These are phyloP conservation scores for Peromyscus polionotus DNA, from an alignment of 2,113 vertebrate species.

Conservation along the genomic window DNA sequence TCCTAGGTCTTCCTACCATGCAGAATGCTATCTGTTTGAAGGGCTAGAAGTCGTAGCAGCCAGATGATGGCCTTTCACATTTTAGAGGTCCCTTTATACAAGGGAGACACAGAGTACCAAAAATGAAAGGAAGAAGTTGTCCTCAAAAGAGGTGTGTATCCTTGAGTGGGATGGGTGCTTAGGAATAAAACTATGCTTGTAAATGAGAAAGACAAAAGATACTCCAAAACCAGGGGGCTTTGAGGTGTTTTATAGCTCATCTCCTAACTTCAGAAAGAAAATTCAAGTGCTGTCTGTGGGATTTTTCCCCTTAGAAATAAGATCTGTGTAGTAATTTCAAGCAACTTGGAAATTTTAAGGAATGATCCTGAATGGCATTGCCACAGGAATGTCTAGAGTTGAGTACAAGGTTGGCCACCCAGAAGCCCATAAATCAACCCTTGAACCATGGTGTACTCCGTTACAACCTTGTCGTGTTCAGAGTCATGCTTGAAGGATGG, in stretches of 20 bases:
- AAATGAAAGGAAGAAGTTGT: neutral
- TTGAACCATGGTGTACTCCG: conserved; percentile 75
- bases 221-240: neutral
- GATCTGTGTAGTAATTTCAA: neutral
- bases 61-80: too few species aligned
- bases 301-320: neutral
- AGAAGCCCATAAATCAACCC: conserved; percentile 82
- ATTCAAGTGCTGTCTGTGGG: conserved; percentile 50
- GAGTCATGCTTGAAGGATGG: conserved; percentile 83
- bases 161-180: neutral
- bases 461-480: conserved; percentile 87
- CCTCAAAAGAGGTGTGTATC: neutral
- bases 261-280: conserved; percentile 24
- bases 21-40: neutral
- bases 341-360: conserved; percentile 68
- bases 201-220: neutral
- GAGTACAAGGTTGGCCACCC: conserved; percentile 20
- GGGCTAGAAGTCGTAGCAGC: neutral
- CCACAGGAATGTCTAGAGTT: conserved; percentile 67
- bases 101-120: neutral
- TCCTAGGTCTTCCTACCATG: neutral
- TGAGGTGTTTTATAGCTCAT: neutral
- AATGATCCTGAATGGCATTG: conserved; percentile 64
- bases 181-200: neutral
- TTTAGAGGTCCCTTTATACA: neutral